These are phyloP conservation scores for Enteromius fasciolatus DNA, from an alignment of 2,797 vertebrate genomes.

Conservation along the genomic window DNA sequence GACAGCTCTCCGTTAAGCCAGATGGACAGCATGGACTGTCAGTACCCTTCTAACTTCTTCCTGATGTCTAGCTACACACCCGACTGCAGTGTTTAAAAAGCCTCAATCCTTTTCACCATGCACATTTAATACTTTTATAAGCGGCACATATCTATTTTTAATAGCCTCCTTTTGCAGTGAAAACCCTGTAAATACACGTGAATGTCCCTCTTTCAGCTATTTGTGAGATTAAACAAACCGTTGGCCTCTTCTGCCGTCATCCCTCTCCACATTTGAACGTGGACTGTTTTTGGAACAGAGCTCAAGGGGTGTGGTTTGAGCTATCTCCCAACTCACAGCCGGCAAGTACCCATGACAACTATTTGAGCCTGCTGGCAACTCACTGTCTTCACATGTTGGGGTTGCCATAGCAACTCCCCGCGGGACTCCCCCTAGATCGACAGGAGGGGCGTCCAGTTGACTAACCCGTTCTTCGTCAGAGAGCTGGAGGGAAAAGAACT, in stretches of 20 bases:
- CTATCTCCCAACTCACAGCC: conserved; percentile 53
- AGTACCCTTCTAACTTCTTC: background rate
- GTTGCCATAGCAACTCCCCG: conserved; percentile 83
- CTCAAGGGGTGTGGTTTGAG: conserved; percentile 69
- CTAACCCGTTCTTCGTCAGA: conserved; percentile 80
- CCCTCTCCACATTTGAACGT: conserved; percentile 29
- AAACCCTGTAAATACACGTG: background rate
- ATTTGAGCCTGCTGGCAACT: conserved; percentile 80
- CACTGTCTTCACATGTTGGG: conserved; percentile 79
- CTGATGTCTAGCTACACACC: background rate
- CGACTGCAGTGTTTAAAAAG: background rate
- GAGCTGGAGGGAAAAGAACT: conserved; percentile 62
- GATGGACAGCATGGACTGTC: background rate
- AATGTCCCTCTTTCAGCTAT: background rate
- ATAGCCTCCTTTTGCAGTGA: background rate
- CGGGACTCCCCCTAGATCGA: conserved; percentile 79
- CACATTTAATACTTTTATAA: background rate
- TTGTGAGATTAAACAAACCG: background rate
- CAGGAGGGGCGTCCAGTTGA: conserved; percentile 82
- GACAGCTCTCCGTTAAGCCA: background rate
- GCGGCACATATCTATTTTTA: background rate
- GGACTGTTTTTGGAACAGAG: conserved; percentile 55
- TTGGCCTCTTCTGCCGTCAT: conserved; percentile 8
- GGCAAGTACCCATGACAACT: conserved; percentile 81
- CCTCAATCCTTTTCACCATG: background rate